phyloP scores from a whole-genome alignment of 2,888 invertebrate species.

The Teleiodes luculella region DNA sequence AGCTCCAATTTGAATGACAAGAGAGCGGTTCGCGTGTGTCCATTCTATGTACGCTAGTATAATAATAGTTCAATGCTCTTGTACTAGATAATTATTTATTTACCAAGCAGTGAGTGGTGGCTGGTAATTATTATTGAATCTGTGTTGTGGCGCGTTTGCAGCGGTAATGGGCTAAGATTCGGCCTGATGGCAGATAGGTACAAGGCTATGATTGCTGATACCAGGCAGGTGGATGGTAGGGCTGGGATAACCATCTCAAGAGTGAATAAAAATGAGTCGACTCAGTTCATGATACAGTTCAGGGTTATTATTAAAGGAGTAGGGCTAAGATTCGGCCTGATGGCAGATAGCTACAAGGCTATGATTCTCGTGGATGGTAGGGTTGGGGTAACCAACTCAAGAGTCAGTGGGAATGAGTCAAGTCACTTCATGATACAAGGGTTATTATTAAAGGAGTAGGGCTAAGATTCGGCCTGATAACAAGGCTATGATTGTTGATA shows the following conservation, averaged over 20 bases:
- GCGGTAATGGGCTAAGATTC: conserved; percentile 24
- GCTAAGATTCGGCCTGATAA: too few species aligned
- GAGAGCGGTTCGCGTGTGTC: too few species aligned
- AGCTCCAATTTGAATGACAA: too few species aligned
- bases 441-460: not conserved
- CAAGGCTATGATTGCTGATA: too few species aligned
- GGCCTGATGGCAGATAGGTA: not conserved
- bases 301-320: not conserved
- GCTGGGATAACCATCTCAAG: not conserved
- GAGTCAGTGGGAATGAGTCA: not conserved
- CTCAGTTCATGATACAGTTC: not conserved
- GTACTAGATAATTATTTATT: conserved; percentile 5
- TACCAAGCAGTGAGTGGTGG: conserved; percentile 3
- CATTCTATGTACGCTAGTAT: too few species aligned
- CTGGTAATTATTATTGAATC: conserved; percentile 19
- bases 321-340: too few species aligned
- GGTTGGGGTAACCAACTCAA: not conserved
- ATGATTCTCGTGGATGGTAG: too few species aligned
- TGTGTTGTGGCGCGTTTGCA: conserved; percentile 9
- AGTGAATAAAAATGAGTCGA: not conserved
- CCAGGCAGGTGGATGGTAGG: conserved; percentile 4
- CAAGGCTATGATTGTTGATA: conserved; percentile 6
- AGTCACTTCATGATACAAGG: not conserved
- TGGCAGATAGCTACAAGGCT: conserved; percentile 3
- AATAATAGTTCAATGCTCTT: too few species aligned